Evolutionary conservation across 30 jellyfish, hydroid and myxozoan species (phyloP), one percentile per base, ranked within the genome.

Genomic region (Nemopilema nomurai): DNA sequence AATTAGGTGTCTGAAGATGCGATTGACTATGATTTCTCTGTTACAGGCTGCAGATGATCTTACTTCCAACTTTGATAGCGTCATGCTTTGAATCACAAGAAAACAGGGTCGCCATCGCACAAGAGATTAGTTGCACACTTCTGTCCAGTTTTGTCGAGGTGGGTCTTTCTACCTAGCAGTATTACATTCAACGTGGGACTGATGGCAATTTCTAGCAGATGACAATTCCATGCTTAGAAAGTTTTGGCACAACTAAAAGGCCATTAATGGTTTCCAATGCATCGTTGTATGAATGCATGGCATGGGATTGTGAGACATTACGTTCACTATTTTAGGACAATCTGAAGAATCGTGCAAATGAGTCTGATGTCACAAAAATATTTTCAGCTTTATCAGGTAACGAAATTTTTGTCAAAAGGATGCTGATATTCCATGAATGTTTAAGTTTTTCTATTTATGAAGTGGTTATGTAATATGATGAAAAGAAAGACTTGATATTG

Each of bases 51-150:
- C 93, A 87, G 66, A 79, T 27, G 1, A 69, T 94, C 57, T 67
- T 94, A 71, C 86, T 89, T 4, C 99, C 99, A 67, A 94, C 97
- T 20, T 87, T 94, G 73, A 86, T 94, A 24, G 71, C 96, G 18
- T 81, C 87, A 28, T 94, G 97, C 49, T 81, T 24, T 77, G 91
- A 86, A 27, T 83, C 89, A 24, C 74, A 57, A n/a, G 97, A 85
- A 62, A 94, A 94, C 88, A 84, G 82, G 67, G 52, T 51, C 18
- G 72, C 85, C 28, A 68, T 94, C 50, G 93, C 92, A 32, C 92
- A 74, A 75, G 99, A 94, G 51, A 91, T 94, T 53, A 87, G 91
- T 67, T 91, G 90, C n/a, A 72, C 88, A 0, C 73, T 94, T 28
- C 95, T 94, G 6, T 91, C 92, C 21, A 18, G 73, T 32, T 94